phyloP scores from a whole-genome alignment of 1,140 invertebrate genomes.

The Hylyphantes graminicola region DNA sequence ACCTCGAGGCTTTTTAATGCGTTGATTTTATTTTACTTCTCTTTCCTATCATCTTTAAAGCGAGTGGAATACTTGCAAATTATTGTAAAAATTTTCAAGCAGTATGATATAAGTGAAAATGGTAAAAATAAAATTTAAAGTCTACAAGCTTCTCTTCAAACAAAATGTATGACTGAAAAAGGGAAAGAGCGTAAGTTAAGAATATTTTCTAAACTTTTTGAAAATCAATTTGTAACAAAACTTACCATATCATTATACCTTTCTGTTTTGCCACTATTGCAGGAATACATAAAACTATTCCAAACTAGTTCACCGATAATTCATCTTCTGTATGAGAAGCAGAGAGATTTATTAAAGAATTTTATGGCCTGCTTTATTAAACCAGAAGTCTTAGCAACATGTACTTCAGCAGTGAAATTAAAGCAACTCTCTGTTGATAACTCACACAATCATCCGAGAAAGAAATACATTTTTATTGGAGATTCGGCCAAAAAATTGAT shows the following conservation, averaged over 20 bases:
- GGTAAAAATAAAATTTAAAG: not conserved
- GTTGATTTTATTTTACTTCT: constrained; percentile 60
- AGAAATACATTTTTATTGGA: too few relatives aligned
- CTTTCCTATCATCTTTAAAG: constrained; percentile 36
- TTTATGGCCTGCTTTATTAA: too few relatives aligned
- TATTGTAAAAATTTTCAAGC: not conserved
- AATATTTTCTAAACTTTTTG: constrained; percentile 5
- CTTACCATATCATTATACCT: not conserved
- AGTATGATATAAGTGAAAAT: not conserved
- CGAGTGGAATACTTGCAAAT: not conserved
- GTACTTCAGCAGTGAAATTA: too few relatives aligned
- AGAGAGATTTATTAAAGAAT: too few relatives aligned
- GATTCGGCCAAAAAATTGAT: too few relatives aligned
- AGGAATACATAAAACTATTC: not conserved
- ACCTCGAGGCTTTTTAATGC: constrained; percentile 61
- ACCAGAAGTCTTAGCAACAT: too few relatives aligned
- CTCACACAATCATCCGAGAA: too few relatives aligned
- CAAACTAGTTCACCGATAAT: too few relatives aligned
- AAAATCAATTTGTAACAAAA: not conserved
- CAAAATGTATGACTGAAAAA: constrained; percentile 11
- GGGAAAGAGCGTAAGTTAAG: constrained; percentile 9
- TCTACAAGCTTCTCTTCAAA: not conserved
- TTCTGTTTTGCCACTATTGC: constrained; percentile 4
- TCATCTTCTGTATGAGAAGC: too few relatives aligned
- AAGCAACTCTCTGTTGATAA: too few relatives aligned